phyloP scores from a whole-genome alignment of 2,113 vertebrate species.

The Syngnathus floridae region DNA sequence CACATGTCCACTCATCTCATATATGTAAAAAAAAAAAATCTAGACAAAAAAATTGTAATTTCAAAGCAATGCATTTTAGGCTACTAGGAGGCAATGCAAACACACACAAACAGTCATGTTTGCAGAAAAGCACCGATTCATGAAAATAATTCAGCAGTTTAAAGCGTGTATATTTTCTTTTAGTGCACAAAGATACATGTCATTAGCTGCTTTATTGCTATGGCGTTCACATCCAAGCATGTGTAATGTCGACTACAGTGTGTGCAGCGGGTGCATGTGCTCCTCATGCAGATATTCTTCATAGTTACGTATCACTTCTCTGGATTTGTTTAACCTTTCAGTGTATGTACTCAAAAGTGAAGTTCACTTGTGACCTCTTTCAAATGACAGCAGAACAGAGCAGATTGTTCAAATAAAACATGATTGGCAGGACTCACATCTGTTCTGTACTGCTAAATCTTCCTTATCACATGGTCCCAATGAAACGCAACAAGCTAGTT shows the following conservation, averaged over 20 bases:
- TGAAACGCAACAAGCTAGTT: neutral
- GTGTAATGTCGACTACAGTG: slow-evolving; percentile 31
- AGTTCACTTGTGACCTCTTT: neutral
- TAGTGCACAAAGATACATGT: slow-evolving; percentile 41
- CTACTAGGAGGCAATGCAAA: slow-evolving; percentile 17
- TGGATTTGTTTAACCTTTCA: neutral
- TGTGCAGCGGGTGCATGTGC: slow-evolving; percentile 31
- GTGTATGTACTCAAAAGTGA: slow-evolving; percentile 7
- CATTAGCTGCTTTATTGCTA: slow-evolving; percentile 43
- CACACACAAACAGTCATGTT: slow-evolving; percentile 18
- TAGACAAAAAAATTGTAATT: slow-evolving; percentile 1
- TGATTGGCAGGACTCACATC: neutral
- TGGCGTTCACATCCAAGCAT: slow-evolving; percentile 39
- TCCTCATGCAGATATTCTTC: slow-evolving; percentile 38
- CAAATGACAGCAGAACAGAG: slow-evolving; percentile 4
- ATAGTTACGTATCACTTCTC: neutral
- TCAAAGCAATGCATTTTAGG: slow-evolving; percentile 7
- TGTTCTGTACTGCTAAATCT: slow-evolving; percentile 10
- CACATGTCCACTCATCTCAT: slow-evolving; percentile 12
- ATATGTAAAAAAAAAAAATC: slow-evolving; percentile 19
- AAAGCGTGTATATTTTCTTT: slow-evolving; percentile 34
- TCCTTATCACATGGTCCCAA: slow-evolving; percentile 5
- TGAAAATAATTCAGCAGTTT: slow-evolving; percentile 28
- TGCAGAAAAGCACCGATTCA: slow-evolving; percentile 37
- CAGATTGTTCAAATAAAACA: neutral